Conservation (phyloP, 1,140 invertebrate species). For the Spodoptera litura region DNA sequence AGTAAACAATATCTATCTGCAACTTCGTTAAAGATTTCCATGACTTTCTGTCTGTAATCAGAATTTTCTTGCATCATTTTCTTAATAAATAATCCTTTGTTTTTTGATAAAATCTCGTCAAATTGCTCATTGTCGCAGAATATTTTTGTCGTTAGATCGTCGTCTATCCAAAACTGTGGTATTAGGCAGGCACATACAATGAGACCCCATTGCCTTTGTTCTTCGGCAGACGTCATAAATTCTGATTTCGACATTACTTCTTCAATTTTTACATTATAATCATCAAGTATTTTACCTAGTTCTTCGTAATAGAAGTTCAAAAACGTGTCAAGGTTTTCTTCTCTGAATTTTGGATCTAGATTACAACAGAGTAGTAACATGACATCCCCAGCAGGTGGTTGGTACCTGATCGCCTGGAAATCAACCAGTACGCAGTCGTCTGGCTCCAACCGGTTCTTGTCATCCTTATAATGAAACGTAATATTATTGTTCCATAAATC, state of each 20-base stretch:
- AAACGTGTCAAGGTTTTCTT: slow-evolving; percentile 77
- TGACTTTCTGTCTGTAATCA: slow-evolving; percentile 68
- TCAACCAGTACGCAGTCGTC: slow-evolving; percentile 87
- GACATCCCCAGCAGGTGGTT: slow-evolving; percentile 87
- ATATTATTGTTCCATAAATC: slow-evolving; percentile 89
- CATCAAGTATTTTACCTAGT: slow-evolving; percentile 71
- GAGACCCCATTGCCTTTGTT: slow-evolving; percentile 72
- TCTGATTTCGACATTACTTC: slow-evolving; percentile 71
- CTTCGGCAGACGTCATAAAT: slow-evolving; percentile 77
- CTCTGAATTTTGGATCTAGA: slow-evolving; percentile 70
- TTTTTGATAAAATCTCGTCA: slow-evolving; percentile 66
- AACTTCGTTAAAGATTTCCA: slow-evolving; percentile 77
- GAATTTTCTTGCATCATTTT: slow-evolving; percentile 68
- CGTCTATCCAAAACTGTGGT: slow-evolving; percentile 74
- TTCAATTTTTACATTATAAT: slow-evolving; percentile 64
- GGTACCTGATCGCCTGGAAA: slow-evolving; percentile 87
- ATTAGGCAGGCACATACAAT: slow-evolving; percentile 71
- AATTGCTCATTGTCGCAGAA: slow-evolving; percentile 69
- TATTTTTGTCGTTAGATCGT: slow-evolving; percentile 65
- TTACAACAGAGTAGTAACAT: slow-evolving; percentile 77
- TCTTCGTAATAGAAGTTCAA: slow-evolving; percentile 84
- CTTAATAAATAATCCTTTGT: slow-evolving; percentile 73
- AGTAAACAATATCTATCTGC: slow-evolving; percentile 65
- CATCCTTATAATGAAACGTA: slow-evolving; percentile 86
- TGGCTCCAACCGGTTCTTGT: slow-evolving; percentile 57